Base-by-base conservation (phyloP, 1,140 invertebrate genomes). In the Belonocnema kinseyi region DNA sequence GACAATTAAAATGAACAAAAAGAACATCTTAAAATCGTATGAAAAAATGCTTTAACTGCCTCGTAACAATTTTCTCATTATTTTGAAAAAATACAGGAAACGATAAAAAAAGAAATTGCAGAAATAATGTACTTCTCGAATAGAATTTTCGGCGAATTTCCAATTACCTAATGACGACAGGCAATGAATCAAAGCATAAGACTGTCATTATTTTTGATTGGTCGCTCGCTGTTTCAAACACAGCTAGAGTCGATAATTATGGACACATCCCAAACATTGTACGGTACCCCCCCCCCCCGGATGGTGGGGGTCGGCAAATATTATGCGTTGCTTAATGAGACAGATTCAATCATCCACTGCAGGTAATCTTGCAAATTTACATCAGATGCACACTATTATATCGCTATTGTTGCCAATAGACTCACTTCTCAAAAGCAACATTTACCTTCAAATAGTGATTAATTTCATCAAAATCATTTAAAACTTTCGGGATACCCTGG, bases 291-390 rank as follows among this genome's bases (percentile, higher is more conserved):
- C 71, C 77, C 2, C 7, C 40, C 40, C 40, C 40, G 4, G 1
- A 2, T 0, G 40, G 10, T 7, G 77, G 75, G 79, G 79, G 77
- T 83, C 80, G 82, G 82, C 83, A 88, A 89, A 87, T 85, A 87
- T 87, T 83, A 85, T 79, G 72, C 79, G 52, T 53, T 82, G 80
- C 82, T 85, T 90, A 88, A 90, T 87, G 88, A 88, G 87, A 89
- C 89, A 87, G 87, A 90, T 89, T 85, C 88, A 90, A 90, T 89
- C 85, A 83, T 73, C 79, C 82, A 77, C 82, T 82, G 85, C 79
- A 83, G 85, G 84, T 89, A 90, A 90, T 89, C 85, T 83, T 80
- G 80, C 85, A 85, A 88, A 88, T 90, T 88, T 85, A 85, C 84
- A 80, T 85, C 79, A 76, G 77, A 72, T 70, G 72, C 74, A 53